Conservation (phyloP, 2,888 invertebrate genomes). For the Tryphoninae sp. region DNA sequence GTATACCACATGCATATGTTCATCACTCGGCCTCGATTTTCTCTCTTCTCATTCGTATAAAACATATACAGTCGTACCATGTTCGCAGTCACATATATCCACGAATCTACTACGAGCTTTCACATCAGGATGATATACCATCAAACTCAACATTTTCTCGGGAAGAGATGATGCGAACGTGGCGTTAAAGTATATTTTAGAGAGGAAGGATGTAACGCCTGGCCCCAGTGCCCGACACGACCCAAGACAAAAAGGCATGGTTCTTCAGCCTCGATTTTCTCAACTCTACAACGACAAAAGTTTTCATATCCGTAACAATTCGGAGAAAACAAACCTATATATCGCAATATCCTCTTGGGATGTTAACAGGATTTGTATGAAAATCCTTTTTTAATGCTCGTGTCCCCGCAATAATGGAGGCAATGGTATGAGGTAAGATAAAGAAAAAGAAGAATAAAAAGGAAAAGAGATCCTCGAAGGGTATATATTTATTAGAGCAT, state of each 20-base stretch:
- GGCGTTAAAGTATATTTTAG: slow-evolving; percentile 58
- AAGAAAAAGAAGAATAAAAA: slow-evolving; percentile 16
- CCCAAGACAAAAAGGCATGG: slow-evolving; percentile 16
- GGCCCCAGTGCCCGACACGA: slow-evolving; percentile 20
- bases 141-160: slow-evolving; percentile 61
- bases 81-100: slow-evolving; percentile 9
- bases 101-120: slow-evolving; percentile 59
- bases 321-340: slow-evolving; percentile 32
- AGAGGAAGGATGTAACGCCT: slow-evolving; percentile 31
- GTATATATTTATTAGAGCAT: slow-evolving; percentile 46
- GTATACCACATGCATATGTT: slow-evolving; percentile 40
- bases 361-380: slow-evolving; percentile 28
- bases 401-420: slow-evolving; percentile 32
- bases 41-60: background rate
- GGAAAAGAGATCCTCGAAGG: background rate
- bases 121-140: slow-evolving; percentile 62
- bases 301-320: slow-evolving; percentile 46
- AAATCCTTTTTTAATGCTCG: slow-evolving; percentile 37
- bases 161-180: slow-evolving; percentile 59
- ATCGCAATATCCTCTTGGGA: slow-evolving; percentile 27
- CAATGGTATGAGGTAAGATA: slow-evolving; percentile 3
- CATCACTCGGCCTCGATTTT: slow-evolving; percentile 29
- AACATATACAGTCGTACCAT: background rate
- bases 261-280: background rate
- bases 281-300: slow-evolving; percentile 45